These are phyloP conservation scores for Philopedon plagiatum DNA, from an alignment of 2,888 invertebrate species.

Conservation along the genomic window DNA sequence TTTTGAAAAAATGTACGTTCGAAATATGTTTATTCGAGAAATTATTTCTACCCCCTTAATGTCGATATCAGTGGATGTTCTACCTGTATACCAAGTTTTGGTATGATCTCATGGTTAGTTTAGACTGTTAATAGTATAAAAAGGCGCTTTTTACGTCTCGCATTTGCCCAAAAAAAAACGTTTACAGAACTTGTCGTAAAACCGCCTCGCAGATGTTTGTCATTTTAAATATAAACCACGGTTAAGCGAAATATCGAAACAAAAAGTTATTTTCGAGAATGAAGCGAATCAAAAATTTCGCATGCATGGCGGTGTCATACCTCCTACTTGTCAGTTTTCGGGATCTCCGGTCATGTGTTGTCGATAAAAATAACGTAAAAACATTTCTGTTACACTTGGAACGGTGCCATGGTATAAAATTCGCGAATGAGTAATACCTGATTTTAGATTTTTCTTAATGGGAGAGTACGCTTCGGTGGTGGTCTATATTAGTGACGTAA, in stretches of 20 bases:
- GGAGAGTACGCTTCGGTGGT: not conserved
- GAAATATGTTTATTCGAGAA: too few species aligned
- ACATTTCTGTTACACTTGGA: conserved; percentile 13
- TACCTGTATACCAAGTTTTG: too few species aligned
- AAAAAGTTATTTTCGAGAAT: conserved; percentile 9
- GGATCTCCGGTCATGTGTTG: not conserved
- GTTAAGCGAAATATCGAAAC: not conserved
- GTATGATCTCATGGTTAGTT: too few species aligned
- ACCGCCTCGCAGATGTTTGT: not conserved
- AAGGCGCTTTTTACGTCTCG: too few species aligned
- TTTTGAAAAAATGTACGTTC: too few species aligned
- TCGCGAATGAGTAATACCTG: not conserved
- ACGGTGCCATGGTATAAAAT: conserved; percentile 7
- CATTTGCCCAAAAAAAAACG: not conserved
- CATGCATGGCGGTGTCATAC: not conserved
- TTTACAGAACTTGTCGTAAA: not conserved
- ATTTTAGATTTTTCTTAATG: conserved; percentile 6
- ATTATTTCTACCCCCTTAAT: too few species aligned
- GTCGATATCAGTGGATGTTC: too few species aligned
- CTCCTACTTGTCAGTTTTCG: not conserved
- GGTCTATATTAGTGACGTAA: too few species aligned
- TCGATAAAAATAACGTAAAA: conserved; percentile 11
- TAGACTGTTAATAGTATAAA: too few species aligned
- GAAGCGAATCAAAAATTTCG: conserved; percentile 6
- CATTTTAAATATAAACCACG: not conserved